phyloP scores from a whole-genome alignment of 2,113 vertebrate genomes.

The Megaleporinus macrocephalus region DNA sequence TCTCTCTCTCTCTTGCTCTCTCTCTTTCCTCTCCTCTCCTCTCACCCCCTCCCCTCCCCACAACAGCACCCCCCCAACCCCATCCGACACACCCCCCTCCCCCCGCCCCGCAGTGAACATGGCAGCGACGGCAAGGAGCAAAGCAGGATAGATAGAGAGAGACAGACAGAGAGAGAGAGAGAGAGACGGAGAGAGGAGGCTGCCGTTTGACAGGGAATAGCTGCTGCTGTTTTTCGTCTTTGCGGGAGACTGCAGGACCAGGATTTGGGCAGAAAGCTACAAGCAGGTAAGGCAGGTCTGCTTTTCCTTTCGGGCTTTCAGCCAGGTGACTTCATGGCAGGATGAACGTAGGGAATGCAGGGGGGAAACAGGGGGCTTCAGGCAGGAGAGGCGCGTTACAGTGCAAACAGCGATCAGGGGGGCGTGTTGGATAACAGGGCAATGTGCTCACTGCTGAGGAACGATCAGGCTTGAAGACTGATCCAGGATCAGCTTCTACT shows the following conservation, averaged over 20 bases:
- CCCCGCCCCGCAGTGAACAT: slow-evolving; percentile 74
- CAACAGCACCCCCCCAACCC: slow-evolving; percentile 38
- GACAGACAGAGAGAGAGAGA: slow-evolving; percentile 54
- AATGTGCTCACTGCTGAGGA: slow-evolving; percentile 37
- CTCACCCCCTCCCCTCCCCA: slow-evolving; percentile 29
- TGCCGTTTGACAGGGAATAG: slow-evolving; percentile 75
- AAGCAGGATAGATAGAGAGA: slow-evolving; percentile 70
- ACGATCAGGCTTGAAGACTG: background rate
- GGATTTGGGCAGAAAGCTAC: slow-evolving; percentile 66
- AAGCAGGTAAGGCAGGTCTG: slow-evolving; percentile 58
- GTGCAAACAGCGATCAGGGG: slow-evolving; percentile 28
- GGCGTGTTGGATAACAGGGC: slow-evolving; percentile 50
- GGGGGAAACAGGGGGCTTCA: background rate
- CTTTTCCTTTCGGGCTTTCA: slow-evolving; percentile 24
- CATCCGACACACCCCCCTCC: slow-evolving; percentile 59
- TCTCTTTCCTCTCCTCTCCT: slow-evolving; percentile 18
- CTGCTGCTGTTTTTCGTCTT: slow-evolving; percentile 73
- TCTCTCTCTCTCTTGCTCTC: background rate
- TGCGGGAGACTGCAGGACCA: slow-evolving; percentile 66
- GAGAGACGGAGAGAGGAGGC: slow-evolving; percentile 61
- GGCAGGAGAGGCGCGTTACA: background rate
- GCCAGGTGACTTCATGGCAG: slow-evolving; percentile 15
- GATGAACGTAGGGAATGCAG: slow-evolving; percentile 1
- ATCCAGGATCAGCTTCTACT: slow-evolving; percentile 33
- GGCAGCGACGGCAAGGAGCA: slow-evolving; percentile 76